Evolutionary conservation across 2,888 invertebrate species (phyloP), one percentile per base, ranked within the genome.

Genomic region (Baccha elongata): DNA sequence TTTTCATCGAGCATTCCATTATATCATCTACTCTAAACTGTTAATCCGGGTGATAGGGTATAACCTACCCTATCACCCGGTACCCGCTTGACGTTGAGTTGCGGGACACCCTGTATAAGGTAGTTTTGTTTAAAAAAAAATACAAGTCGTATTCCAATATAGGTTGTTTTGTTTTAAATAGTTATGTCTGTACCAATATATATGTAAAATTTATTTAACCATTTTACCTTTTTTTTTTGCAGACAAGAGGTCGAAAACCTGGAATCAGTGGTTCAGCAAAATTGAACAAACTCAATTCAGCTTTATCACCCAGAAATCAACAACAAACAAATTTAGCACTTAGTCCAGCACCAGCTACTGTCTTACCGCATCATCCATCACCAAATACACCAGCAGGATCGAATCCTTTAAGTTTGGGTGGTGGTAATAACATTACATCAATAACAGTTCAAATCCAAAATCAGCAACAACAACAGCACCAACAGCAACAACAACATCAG

Each of bases 201-300:
- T 32, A 26, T 32, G 29, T 6, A 32, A 8, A 8, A 32, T 32
- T 32, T 32, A 3, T 8, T 32, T 32, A 32, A 44, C 3, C 1
- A 11, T 32, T 21, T 5, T 32, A 72, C 26, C 32, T 37, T 75
- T 62, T 55, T 50, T 72, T 62, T 35, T 87, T 85, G 23, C 85
- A 89, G 89, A 87, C 89, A 87, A 89, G 89, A 86, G 88, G 89
- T 86, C 90, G 89, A 67, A 89, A 89, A 75, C 81, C 87, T 84
- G 86, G 87, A 85, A 17, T 79, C 8, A 60, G 69, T n/a, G 74
- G 74, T 55, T 67, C 83, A 3, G 88, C 89, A 86, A 89, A 89
- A 87, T 87, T 88, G 86, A 89, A 87, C 78, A 89, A 89, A 87
- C 87, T 89, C 86, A 90, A 88, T 88, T 87, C 89, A 85, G 88